phyloP scores from a whole-genome alignment of 1,140 invertebrate genomes.

The Solenopsis invicta region DNA sequence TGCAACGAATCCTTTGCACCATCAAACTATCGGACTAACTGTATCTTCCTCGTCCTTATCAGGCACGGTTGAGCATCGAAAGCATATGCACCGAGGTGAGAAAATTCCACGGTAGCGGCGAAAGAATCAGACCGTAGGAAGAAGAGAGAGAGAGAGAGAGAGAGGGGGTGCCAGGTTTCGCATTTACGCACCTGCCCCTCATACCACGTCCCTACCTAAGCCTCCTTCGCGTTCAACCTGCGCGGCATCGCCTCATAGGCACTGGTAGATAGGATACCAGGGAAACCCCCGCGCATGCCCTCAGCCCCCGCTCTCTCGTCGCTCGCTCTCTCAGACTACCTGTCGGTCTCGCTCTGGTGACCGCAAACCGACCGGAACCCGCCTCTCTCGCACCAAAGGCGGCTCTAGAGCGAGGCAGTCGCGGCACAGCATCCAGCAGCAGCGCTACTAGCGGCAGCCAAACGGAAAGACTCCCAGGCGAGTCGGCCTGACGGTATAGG shows the following conservation, averaged over 20 bases:
- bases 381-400: slow-evolving; percentile 60
- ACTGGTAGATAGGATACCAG: slow-evolving; percentile 79
- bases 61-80: not conserved
- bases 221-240: slow-evolving; percentile 86
- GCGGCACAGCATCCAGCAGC: slow-evolving; percentile 86
- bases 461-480: slow-evolving; percentile 83
- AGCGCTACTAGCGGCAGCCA: slow-evolving; percentile 86
- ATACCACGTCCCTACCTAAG: slow-evolving; percentile 82
- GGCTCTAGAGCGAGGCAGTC: slow-evolving; percentile 66
- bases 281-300: slow-evolving; percentile 66
- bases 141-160: not conserved
- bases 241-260: slow-evolving; percentile 79
- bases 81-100: not conserved
- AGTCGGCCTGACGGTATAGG: slow-evolving; percentile 58
- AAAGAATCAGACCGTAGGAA: not conserved
- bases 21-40: not conserved
- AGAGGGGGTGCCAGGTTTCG: slow-evolving; percentile 59
- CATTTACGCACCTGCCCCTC: slow-evolving; percentile 82
- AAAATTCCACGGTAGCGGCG: slow-evolving; percentile 51
- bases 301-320: slow-evolving; percentile 45
- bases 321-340: slow-evolving; percentile 33
- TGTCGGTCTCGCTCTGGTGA: slow-evolving; percentile 50
- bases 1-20: not conserved
- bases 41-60: not conserved
- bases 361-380: slow-evolving; percentile 39